These are phyloP conservation scores for Celastrina argiolus DNA, from an alignment of 2,888 invertebrate species.

Conservation along the genomic window DNA sequence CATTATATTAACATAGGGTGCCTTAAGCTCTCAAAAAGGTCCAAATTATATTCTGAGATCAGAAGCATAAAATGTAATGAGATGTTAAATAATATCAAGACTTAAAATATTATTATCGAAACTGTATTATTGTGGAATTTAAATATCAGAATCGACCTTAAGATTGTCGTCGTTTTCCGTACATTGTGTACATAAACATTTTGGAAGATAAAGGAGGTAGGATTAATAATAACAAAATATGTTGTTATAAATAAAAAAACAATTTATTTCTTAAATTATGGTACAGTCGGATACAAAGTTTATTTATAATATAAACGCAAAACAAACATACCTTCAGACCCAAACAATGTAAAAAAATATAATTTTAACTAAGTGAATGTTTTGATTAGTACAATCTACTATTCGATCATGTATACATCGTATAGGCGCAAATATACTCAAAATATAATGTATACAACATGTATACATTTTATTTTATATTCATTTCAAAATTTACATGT, in stretches of 20 bases:
- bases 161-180: too few species aligned
- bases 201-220: neutral
- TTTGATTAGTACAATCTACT: neutral
- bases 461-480: neutral
- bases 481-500: too few species aligned
- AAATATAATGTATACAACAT: neutral
- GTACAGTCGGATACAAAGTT: conserved; percentile 14
- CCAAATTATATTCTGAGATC: too few species aligned
- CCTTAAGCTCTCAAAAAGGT: too few species aligned
- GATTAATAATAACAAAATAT: neutral
- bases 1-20: too few species aligned
- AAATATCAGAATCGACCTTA: too few species aligned
- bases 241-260: conserved; percentile 18
- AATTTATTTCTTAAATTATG: conserved; percentile 15
- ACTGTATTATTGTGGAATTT: too few species aligned
- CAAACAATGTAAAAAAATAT: neutral
- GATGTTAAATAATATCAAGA: too few species aligned
- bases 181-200: too few species aligned
- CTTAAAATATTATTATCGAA: too few species aligned
- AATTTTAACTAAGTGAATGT: neutral
- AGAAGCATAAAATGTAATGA: too few species aligned
- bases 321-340: neutral
- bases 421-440: neutral
- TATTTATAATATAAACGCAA: neutral
- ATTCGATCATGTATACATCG: too few species aligned